These are phyloP conservation scores for Cuniculus paca DNA, from an alignment of 2,797 vertebrate genomes.

Conservation along the genomic window DNA sequence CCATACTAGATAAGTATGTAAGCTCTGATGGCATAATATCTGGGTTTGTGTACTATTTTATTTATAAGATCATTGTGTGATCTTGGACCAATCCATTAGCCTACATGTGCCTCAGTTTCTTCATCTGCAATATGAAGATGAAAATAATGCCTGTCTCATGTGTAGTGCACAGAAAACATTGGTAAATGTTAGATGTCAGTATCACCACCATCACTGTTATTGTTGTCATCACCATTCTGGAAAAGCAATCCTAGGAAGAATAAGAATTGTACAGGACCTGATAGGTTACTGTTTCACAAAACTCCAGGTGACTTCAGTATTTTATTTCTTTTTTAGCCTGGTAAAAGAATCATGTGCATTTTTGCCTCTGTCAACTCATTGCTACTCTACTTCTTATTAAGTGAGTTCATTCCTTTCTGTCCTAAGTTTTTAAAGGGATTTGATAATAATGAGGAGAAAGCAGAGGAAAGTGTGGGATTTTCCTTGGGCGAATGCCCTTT, in stretches of 20 bases:
- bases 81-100: background rate
- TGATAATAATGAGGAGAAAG: background rate
- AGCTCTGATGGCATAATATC: background rate
- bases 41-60: background rate
- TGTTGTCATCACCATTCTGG: background rate
- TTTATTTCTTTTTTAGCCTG: slow-evolving; percentile 47
- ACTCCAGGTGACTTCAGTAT: background rate
- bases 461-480: background rate
- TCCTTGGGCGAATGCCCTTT: background rate
- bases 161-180: background rate
- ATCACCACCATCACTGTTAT: background rate
- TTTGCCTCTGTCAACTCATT: background rate
- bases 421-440: background rate
- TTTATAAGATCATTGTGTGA: slow-evolving; percentile 4
- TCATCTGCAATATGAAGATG: background rate
- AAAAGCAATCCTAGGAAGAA: background rate
- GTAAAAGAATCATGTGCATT: background rate
- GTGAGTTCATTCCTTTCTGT: background rate
- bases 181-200: background rate
- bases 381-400: background rate
- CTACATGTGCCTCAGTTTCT: background rate
- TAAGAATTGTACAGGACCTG: background rate
- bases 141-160: background rate
- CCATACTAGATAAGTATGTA: background rate
- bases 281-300: background rate